Evolutionary conservation across 2,888 invertebrate genomes (phyloP), one percentile per base, ranked within the genome.

Genomic region (Odontocerum albicorne): DNA sequence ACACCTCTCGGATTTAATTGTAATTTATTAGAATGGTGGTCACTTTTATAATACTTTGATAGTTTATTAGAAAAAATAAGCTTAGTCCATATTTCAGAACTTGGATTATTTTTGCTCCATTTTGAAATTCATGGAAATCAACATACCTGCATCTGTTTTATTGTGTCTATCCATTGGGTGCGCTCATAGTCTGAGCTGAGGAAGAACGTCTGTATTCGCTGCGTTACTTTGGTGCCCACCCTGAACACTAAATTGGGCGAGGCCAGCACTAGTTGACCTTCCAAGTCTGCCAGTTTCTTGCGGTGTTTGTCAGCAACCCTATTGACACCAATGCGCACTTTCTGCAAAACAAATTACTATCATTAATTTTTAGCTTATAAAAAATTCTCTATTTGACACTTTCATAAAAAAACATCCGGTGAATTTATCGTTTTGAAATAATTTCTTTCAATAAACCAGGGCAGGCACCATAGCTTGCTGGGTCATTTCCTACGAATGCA

Each of bases 101-200:
- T n/a, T n/a, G n/a, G n/a, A n/a, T n/a, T n/a, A n/a, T n/a, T n/a
- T n/a, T n/a, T n/a, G n/a, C n/a, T n/a, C n/a, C n/a, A n/a, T n/a
- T n/a, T n/a, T n/a, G n/a, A n/a, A n/a, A n/a, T n/a, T n/a, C n/a
- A n/a, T n/a, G n/a, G n/a, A 27, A 27, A 44, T 12, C 2, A 8
- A 21, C 12, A 7, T 16, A 84, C 84, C 79, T 91, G 90, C 54
- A 95, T 74, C 16, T 90, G 88, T 63, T 88, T 86, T 62, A 96
- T 90, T 2, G 95, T 90, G 69, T 96, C 95, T 63, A 92, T 86
- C 96, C 96, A 96, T 69, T 95, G 94, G 61, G 90, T 89, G 49
- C 94, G 81, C 72, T 96, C 96, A 67, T 91, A 96, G 73, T 96
- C 95, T 0, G 95, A 95, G 63, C 94, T 92, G 65, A 96, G 79